These are phyloP conservation scores for Ruditapes philippinarum DNA, from an alignment of 1,140 invertebrate genomes.

Conservation along the genomic window DNA sequence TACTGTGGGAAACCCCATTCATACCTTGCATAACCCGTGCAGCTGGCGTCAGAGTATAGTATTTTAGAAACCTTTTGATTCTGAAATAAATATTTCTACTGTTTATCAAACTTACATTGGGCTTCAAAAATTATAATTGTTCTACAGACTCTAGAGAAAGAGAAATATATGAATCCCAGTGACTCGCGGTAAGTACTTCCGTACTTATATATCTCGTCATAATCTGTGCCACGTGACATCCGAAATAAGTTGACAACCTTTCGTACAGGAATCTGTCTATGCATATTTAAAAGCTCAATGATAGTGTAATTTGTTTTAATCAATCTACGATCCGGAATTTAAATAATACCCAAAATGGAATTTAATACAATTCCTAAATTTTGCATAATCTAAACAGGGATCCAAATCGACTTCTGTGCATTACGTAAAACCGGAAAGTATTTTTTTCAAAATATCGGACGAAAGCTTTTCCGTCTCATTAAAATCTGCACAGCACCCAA, in stretches of 20 bases:
- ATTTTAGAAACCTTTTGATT: not conserved
- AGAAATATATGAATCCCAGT: not conserved
- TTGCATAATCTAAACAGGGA: not conserved
- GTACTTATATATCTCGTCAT: conserved; percentile 40
- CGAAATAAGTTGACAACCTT: conserved; percentile 28
- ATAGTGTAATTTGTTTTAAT: not conserved
- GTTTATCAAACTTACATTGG: not conserved
- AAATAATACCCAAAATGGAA: not conserved
- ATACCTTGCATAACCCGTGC: too few species aligned
- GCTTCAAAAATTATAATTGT: too few species aligned
- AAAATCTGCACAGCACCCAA: too few species aligned
- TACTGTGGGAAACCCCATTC: conserved; percentile 2
- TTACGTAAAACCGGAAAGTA: conserved; percentile 24
- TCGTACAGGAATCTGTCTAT: not conserved
- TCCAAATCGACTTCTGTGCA: conserved; percentile 8
- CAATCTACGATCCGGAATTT: not conserved
- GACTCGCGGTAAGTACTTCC: not conserved
- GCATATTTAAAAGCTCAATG: not conserved
- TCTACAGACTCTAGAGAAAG: not conserved
- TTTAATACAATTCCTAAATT: not conserved
- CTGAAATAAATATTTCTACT: too few species aligned
- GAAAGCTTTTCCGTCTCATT: too few species aligned
- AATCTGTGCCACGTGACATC: conserved; percentile 40
- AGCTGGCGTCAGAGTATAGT: conserved; percentile 45
- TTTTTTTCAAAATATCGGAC: not conserved